Conservation (phyloP, 2,888 invertebrate species). For the Linnaemya vulpina region DNA sequence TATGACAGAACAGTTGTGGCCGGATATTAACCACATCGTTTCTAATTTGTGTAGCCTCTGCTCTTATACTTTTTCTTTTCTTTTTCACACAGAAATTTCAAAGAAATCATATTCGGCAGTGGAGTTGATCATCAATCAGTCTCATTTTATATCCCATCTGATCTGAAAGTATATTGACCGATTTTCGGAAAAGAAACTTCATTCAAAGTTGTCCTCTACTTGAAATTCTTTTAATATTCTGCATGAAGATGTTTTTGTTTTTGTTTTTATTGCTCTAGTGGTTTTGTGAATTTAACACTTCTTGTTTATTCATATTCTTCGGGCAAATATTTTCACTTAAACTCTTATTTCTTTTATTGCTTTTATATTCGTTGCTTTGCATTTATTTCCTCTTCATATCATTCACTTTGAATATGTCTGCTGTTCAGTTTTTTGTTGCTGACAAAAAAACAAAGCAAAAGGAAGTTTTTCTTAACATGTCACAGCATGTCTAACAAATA, state of each 20-base stretch:
- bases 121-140: too few species aligned
- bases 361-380: background rate
- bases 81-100: too few species aligned
- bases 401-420: slow-evolving; percentile 5
- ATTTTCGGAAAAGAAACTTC: too few species aligned
- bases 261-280: slow-evolving; percentile 55
- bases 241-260: slow-evolving; percentile 40
- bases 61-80: too few species aligned
- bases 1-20: too few species aligned
- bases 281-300: slow-evolving; percentile 57
- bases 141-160: too few species aligned
- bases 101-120: too few species aligned
- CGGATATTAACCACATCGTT: too few species aligned
- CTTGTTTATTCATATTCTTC: slow-evolving; percentile 63
- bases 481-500: slow-evolving; percentile 65
- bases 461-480: slow-evolving; percentile 65
- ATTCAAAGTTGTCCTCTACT: too few species aligned
- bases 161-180: background rate
- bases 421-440: slow-evolving; percentile 31
- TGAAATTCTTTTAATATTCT: slow-evolving; percentile 22
- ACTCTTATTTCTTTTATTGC: slow-evolving; percentile 13
- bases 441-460: slow-evolving; percentile 34
- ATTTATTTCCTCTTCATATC: slow-evolving; percentile 1
- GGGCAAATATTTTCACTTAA: slow-evolving; percentile 36
- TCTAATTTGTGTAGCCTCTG: too few species aligned